A percentile compares a stretch with the other conserved stretches of the same genome.
Evolutionary conservation across 2,888 invertebrate species (phyloP).

Genomic region (Zelleria hepariella): DNA sequence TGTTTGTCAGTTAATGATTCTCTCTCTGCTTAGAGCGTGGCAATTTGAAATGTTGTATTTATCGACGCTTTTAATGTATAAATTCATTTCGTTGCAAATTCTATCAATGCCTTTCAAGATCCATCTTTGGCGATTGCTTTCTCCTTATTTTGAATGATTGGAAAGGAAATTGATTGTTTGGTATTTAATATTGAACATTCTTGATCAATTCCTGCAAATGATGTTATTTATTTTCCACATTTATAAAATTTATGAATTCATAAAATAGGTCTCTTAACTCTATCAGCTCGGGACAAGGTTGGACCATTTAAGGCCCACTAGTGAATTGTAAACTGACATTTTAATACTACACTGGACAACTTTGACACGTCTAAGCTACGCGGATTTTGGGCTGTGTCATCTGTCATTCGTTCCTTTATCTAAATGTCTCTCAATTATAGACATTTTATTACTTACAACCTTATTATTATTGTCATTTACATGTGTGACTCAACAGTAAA

Average conservation of each 20-base stretch:
- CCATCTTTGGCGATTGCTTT: neutral
- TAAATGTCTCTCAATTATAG: conserved; percentile 17
- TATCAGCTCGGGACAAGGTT: neutral
- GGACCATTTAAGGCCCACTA: neutral
- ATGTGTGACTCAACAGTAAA: neutral
- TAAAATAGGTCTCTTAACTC: neutral
- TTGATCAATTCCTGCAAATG: neutral
- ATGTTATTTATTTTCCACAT: too few relatives aligned
- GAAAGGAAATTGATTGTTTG: neutral
- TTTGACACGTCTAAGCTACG: conserved; percentile 30
- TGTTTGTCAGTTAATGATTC: conserved; percentile 60
- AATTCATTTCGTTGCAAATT: neutral
- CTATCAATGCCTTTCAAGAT: neutral
- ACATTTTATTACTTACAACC: too few relatives aligned
- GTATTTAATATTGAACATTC: neutral
- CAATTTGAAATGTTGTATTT: conserved; percentile 46
- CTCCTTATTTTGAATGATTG: neutral
- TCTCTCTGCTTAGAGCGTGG: conserved; percentile 31
- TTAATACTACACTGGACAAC: conserved; percentile 29
- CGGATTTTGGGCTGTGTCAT: conserved; percentile 35
- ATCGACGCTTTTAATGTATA: conserved; percentile 31
- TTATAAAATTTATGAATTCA: too few relatives aligned
- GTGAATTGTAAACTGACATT: conserved; percentile 8
- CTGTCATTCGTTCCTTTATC: conserved; percentile 11
- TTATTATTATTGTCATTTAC: too few relatives aligned